Percentiles rank a stretch among this genome's conserved stretches.
Evolutionary conservation across 2,888 invertebrate genomes (phyloP).

Genomic region (Drosophila neoperkinsi): DNA sequence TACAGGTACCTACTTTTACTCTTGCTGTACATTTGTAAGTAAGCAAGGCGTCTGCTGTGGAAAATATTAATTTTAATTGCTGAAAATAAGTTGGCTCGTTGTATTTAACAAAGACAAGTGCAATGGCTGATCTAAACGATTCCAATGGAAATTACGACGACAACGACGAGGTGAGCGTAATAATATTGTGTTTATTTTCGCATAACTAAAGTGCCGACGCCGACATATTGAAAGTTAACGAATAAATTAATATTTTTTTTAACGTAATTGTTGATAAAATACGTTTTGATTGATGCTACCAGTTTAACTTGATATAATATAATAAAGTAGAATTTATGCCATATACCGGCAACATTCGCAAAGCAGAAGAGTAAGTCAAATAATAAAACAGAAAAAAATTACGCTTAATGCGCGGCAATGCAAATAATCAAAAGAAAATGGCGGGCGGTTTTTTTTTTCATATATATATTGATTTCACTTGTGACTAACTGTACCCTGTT

Average conservation of each 20-base stretch:
- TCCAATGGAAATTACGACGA: constrained; percentile 80
- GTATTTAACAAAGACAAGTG: constrained; percentile 18
- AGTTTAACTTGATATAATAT: neutral
- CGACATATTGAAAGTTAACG: constrained; percentile 32
- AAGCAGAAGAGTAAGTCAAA: neutral
- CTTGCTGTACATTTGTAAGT: constrained; percentile 53
- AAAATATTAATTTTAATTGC: constrained; percentile 23
- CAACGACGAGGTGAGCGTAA: constrained; percentile 74
- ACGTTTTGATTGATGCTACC: neutral
- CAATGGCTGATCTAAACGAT: constrained; percentile 75
- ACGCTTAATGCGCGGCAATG: constrained; percentile 31
- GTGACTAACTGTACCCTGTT: constrained; percentile 60
- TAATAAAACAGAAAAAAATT: constrained; percentile 6
- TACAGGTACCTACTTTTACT: constrained; percentile 52
- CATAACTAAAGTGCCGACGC: constrained; percentile 34
- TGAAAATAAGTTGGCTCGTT: neutral
- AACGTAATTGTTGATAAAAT: neutral
- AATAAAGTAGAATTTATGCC: neutral
- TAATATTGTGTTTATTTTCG: constrained; percentile 9
- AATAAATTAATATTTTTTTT: neutral
- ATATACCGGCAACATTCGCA: neutral
- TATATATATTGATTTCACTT: constrained; percentile 35
- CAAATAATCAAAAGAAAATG: constrained; percentile 68
- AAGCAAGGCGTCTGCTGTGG: constrained; percentile 41
- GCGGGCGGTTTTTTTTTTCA: constrained; percentile 53